Base-by-base conservation (phyloP, 2,888 invertebrate species). In the Drosophila paracracens region DNA sequence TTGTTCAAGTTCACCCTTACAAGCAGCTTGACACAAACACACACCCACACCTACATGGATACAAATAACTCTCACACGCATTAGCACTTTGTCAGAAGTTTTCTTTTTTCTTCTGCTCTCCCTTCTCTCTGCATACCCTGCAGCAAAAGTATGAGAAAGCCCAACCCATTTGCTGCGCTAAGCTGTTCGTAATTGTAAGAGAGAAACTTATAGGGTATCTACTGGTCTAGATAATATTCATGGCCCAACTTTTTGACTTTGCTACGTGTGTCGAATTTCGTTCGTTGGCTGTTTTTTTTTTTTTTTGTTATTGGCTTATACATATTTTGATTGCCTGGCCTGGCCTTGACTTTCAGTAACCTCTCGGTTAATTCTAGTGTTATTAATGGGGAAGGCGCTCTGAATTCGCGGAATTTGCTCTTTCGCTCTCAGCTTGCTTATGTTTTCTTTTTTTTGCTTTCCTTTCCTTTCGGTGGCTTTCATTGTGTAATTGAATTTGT, bases 321-420 rank as follows among this genome's bases (percentile, higher is more conserved):
- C 36, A 54, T 69, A 74, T 80, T 81, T 79, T 81, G 79, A 81
- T 75, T 81, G 79, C 46, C 46, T 16, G 46, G 46, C 33, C 52
- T 80, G 89, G 83, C 89, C 89, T 90, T 89, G 89, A 89, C 89
- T 90, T 82, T 73, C 74, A 86, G 85, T 89, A 89, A 89, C 90
- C 89, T 88, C 82, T 80, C 78, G 76, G 77, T 76, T 88, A 82
- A 87, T 85, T 85, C 81, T 89, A 89, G 90, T 84, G 88, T 83
- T 88, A 88, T 87, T 89, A 89, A 88, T 88, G 82, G 25, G 76
- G 56, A 65, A 62, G 35, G 51, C 70, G 63, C 65, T 50, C 50
- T 54, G 67, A 81, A 67, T 85, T 85, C 83, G 67, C 71, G 71
- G 80, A 88, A 86, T 75, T 88, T 66, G 70, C 68, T 64, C 46